These are phyloP conservation scores for Lamellibrachia luymesi DNA, from an alignment of 1,140 invertebrate species.

Conservation along the genomic window DNA sequence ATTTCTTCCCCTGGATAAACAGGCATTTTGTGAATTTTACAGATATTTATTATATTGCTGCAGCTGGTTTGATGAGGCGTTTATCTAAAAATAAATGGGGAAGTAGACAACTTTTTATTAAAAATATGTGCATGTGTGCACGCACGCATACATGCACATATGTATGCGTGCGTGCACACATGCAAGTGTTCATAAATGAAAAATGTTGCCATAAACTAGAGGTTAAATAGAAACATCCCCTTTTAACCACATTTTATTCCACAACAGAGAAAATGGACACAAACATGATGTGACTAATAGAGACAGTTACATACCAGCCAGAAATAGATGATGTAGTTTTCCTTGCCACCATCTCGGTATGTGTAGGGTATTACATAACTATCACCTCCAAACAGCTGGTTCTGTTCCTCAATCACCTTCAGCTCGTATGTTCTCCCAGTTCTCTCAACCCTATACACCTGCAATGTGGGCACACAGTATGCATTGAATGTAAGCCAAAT, in stretches of 20 bases:
- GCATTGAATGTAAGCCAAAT: neutral
- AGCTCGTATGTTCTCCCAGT: constrained; percentile 53
- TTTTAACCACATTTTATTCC: too few species aligned
- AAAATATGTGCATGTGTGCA: neutral
- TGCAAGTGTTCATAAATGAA: too few species aligned
- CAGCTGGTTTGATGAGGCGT: neutral
- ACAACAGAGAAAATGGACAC: neutral
- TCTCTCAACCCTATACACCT: constrained; percentile 60
- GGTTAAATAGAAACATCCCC: too few species aligned
- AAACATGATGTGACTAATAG: neutral
- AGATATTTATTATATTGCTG: neutral
- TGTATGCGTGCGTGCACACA: neutral
- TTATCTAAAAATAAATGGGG: too few species aligned
- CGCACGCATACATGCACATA: neutral
- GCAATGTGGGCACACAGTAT: constrained; percentile 33
- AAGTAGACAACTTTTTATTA: neutral
- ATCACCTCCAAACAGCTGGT: constrained; percentile 78
- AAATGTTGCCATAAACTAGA: neutral
- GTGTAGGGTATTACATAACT: constrained; percentile 86
- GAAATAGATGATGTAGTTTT: constrained; percentile 69
- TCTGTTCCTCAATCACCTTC: constrained; percentile 67
- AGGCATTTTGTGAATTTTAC: neutral
- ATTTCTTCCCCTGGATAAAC: constrained; percentile 64
- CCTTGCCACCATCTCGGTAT: constrained; percentile 62
- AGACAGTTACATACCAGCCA: constrained; percentile 66